Conservation (phyloP, 30 jellyfish, hydroid and myxozoan genomes). For the Phacellophora camtschatica region DNA sequence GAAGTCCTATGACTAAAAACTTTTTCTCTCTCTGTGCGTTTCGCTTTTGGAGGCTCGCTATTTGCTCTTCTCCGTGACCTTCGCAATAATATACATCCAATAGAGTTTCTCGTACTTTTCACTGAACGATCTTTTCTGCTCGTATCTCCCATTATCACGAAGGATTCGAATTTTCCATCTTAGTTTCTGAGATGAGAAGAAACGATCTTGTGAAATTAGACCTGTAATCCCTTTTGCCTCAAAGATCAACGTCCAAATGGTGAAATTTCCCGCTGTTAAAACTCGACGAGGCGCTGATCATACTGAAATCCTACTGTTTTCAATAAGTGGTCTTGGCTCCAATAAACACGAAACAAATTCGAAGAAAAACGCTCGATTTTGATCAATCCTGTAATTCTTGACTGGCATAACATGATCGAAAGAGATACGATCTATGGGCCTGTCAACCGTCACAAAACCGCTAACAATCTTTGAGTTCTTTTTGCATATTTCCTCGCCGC, state of each 20-base stretch:
- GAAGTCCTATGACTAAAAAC: constrained; percentile 50
- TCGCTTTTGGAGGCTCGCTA: constrained; percentile 71
- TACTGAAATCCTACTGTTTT: constrained; percentile 64
- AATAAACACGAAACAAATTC: constrained; percentile 30
- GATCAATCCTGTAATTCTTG: neutral
- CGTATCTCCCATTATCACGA: constrained; percentile 42
- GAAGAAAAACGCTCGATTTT: neutral
- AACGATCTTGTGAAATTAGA: constrained; percentile 55
- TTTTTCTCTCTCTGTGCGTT: constrained; percentile 41
- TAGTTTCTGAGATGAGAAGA: neutral
- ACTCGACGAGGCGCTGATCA: constrained; percentile 50
- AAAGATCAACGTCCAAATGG: constrained; percentile 73
- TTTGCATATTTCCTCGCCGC: constrained; percentile 59
- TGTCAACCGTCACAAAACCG: constrained; percentile 52
- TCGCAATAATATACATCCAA: constrained; percentile 51
- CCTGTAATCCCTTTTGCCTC: constrained; percentile 72
- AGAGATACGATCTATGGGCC: constrained; percentile 57
- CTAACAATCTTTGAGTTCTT: constrained; percentile 64
- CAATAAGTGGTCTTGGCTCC: constrained; percentile 58
- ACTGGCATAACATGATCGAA: constrained; percentile 23
- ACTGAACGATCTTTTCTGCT: constrained; percentile 28
- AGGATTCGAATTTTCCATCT: neutral
- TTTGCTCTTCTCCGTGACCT: constrained; percentile 52
- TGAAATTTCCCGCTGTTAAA: constrained; percentile 78
- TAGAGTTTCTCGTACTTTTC: constrained; percentile 25